Evolutionary conservation across 2,797 vertebrate species (phyloP).

Genomic region (Tympanoctomys barrerae): DNA sequence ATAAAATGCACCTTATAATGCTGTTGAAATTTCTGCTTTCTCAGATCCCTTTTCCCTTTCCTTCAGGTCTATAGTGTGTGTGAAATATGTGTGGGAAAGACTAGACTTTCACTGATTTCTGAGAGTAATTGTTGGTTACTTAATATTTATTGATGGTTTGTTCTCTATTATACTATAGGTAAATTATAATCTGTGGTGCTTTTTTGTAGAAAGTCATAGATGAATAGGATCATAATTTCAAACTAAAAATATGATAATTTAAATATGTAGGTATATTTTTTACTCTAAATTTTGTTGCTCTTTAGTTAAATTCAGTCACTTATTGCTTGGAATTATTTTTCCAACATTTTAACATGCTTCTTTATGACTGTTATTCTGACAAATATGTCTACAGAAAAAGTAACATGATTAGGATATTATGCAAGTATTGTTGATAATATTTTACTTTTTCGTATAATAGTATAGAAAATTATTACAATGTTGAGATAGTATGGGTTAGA

Average conservation of each 20-base stretch:
- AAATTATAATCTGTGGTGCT: neutral
- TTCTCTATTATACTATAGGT: neutral
- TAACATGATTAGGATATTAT: conserved; percentile 17
- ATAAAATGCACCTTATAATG: neutral
- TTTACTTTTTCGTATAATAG: neutral
- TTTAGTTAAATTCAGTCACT: neutral
- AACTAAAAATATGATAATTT: neutral
- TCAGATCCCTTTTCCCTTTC: neutral
- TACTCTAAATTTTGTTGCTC: neutral
- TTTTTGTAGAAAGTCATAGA: neutral
- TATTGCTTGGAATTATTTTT: conserved; percentile 25
- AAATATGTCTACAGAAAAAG: conserved; percentile 22
- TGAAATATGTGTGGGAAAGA: neutral
- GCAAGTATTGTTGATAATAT: neutral
- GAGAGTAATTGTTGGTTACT: conserved; percentile 13
- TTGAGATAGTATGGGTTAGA: neutral
- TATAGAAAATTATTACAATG: neutral
- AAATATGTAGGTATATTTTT: neutral
- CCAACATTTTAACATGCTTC: conserved; percentile 16
- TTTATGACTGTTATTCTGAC: neutral
- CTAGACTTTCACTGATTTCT: neutral
- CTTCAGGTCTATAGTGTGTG: neutral
- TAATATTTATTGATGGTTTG: conserved; percentile 12
- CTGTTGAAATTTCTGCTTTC: neutral
- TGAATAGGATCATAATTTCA: conserved; percentile 39